A percentile compares a stretch with the other conserved stretches of the same genome.
phyloP scores from a whole-genome alignment of 2,113 vertebrate genomes.

The Gadus macrocephalus region DNA sequence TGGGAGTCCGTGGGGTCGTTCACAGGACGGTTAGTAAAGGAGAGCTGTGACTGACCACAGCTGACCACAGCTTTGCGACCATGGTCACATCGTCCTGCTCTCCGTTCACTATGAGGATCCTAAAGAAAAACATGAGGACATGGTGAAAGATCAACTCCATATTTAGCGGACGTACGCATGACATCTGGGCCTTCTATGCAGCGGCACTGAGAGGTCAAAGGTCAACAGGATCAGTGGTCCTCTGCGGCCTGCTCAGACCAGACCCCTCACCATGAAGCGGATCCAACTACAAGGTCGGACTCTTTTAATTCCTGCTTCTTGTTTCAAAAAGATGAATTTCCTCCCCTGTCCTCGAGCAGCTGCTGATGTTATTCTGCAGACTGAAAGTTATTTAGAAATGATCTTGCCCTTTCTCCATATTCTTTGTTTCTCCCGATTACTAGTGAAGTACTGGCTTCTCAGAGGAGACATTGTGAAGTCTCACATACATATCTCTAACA shows the following conservation, averaged over 20 bases:
- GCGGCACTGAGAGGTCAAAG: slow-evolving; percentile 31
- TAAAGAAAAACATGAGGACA: no score
- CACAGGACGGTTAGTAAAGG: no score
- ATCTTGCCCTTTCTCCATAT: no score
- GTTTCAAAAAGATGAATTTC: slow-evolving; percentile 53
- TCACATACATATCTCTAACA: slow-evolving; percentile 37
- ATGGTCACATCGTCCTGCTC: no score
- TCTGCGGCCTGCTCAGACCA: slow-evolving; percentile 38
- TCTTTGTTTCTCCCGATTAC: no score
- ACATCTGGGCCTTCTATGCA: slow-evolving; percentile 39
- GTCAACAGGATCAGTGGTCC: slow-evolving; percentile 42
- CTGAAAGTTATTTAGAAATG: slow-evolving; percentile 12
- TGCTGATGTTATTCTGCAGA: slow-evolving; percentile 59
- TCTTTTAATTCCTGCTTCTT: slow-evolving; percentile 51
- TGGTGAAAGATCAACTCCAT: no score
- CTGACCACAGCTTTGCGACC: no score
- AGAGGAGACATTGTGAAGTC: slow-evolving; percentile 21
- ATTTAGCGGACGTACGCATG: no score
- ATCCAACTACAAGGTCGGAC: slow-evolving; percentile 51
- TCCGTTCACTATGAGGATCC: no score
- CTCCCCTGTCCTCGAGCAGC: slow-evolving; percentile 47
- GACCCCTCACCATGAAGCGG: slow-evolving; percentile 31
- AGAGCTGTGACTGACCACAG: no score
- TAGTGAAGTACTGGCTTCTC: slow-evolving; percentile 43
- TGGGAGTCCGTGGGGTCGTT: not conserved